Base-by-base conservation (phyloP, 2,888 invertebrate species). In the Ceratothoa steindachneri region DNA sequence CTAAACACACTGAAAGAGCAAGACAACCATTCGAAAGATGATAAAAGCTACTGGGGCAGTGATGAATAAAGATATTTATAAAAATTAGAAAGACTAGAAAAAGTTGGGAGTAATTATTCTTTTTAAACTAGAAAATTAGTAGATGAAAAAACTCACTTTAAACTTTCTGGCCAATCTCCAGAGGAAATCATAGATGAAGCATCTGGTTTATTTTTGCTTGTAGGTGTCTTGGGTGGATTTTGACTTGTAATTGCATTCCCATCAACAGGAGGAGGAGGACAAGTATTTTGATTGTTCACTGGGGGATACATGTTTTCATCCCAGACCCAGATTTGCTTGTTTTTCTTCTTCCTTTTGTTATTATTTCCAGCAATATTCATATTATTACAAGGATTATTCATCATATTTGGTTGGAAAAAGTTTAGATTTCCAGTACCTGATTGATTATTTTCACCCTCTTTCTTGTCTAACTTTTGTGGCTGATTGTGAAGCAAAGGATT, bases 101-200 rank as follows among this genome's bases (percentile, higher is more conserved):
- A n/a, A n/a, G n/a, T n/a, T n/a, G n/a, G n/a, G n/a, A n/a, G n/a
- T n/a, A n/a, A n/a, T n/a, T n/a, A n/a, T n/a, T n/a, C n/a, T n/a
- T n/a, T n/a, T n/a, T n/a, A n/a, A n/a, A n/a, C n/a, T n/a, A n/a
- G n/a, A n/a, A n/a, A n/a, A n/a, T n/a, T n/a, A n/a, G n/a, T n/a
- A n/a, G n/a, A 29, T 12, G 24, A 12, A 1, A 24, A 12, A 1
- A 77, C 77, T 74, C 65, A 77, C 77, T 78, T 78, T 7, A 78
- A 53, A 30, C 68, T 66, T 28, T 78, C 78, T 27, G 78, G 78
- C 78, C 77, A 78, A 41, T 78, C 78, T 1, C 78, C 78, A 60
- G 60, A 60, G 1, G 60, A 60, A n/a, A 60, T 60, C 19, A 60
- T 15, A 2, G 60, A 60, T 24, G 60, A 60, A 24, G 19, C 60